Conservation (phyloP, 2,888 invertebrate species). For the Erynnis tages region DNA sequence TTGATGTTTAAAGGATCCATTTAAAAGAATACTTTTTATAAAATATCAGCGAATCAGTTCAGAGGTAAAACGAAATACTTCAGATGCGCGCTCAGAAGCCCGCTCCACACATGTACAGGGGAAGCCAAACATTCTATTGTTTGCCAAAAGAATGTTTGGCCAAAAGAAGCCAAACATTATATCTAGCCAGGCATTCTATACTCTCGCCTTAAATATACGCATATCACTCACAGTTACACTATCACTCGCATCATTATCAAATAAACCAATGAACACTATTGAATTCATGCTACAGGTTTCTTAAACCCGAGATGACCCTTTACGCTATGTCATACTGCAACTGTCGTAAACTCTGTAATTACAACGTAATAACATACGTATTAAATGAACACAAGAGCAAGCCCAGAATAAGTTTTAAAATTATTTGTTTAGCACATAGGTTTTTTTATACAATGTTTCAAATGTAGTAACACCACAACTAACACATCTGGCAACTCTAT, state of each 20-base stretch:
- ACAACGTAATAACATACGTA: background rate
- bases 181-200: background rate
- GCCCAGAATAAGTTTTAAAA: background rate
- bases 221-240: conserved; percentile 7
- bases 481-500: conserved; percentile 5
- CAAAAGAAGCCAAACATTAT: conserved; percentile 53
- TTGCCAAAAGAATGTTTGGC: too few species aligned
- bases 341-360: background rate
- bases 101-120: too few species aligned
- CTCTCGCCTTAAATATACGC: background rate
- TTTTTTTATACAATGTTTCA: too few species aligned
- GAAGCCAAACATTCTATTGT: too few species aligned
- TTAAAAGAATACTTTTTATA: too few species aligned
- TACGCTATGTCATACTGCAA: conserved; percentile 2
- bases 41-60: too few species aligned
- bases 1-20: too few species aligned
- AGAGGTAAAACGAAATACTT: too few species aligned
- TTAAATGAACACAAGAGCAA: background rate
- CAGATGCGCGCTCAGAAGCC: too few species aligned
- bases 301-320: conserved; percentile 10
- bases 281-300: conserved; percentile 5
- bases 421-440: background rate
- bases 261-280: conserved; percentile 32
- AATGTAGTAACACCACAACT: background rate
- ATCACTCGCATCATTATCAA: conserved; percentile 28